Base-by-base conservation (phyloP, 2,797 vertebrate genomes). In the Pogonophryne albipinna region DNA sequence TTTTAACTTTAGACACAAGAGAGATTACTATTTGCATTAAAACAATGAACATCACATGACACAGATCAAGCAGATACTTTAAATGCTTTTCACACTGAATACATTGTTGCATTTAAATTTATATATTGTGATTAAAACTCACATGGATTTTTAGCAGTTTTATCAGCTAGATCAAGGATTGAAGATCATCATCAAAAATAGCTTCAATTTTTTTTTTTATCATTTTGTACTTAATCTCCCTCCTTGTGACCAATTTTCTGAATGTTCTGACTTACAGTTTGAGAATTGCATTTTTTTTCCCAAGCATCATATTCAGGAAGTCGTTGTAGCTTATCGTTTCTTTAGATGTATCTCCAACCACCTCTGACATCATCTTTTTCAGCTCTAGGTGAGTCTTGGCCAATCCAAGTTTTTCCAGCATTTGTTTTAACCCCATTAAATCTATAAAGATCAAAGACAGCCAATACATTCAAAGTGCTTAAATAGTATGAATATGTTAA, bases 251-350 rank as follows among this genome's bases (percentile, higher is more conserved):
- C 15, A 23, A 20, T 55, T 42, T 11, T 71, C 5, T 34, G 6
- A 59, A 64, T 27, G 34, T 38, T 20, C 80, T 46, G 31, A 81
- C 95, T 95, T 73, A 96, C 96, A 96, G 89, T 87, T 95, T 96
- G 15, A 96, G 75, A 81, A 97, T 96, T 76, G 94, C 93, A 0
- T 96, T 95, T 87, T 86, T 93, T 82, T 96, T 96, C 11, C 96
- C 95, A 88, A 97, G 73, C 96, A 97, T 97, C 96, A 97, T 95
- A 38, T 89, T 89, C 71, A 96, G 87, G 85, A 97, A 97, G 89
- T 96, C 95, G 0, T 55, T 61, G 86, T 97, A 97, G 84, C 85
- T 70, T 84, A 97, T 92, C 0, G 92, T 94, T 38, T 97, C 95
- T 13, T 90, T 86, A 0, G 81, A 74, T 52, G 89, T 67, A 7